A percentile compares a stretch with the other conserved stretches of the same genome.
phyloP scores from a whole-genome alignment of 64 coral and sea anemone species.

The Actinia equina region DNA sequence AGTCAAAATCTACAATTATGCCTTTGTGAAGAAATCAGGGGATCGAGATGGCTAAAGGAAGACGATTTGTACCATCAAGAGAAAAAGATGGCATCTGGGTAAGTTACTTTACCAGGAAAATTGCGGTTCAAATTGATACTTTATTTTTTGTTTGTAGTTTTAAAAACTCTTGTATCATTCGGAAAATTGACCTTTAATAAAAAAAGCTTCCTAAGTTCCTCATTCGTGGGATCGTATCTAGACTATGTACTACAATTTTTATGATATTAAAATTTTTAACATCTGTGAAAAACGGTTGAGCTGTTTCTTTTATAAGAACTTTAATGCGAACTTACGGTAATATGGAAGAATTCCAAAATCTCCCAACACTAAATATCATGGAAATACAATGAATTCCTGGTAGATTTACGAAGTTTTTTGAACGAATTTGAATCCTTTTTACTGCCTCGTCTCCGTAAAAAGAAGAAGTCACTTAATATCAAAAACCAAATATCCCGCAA shows the following conservation, averaged over 20 bases:
- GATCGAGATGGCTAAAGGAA: slow-evolving; percentile 69
- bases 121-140: not conserved
- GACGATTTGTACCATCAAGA: slow-evolving; percentile 76
- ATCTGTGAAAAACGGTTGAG: not conserved
- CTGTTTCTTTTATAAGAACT: not conserved
- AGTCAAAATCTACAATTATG: slow-evolving; percentile 8
- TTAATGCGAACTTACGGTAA: not conserved
- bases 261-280: not conserved
- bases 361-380: not conserved
- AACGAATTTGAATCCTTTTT: not conserved
- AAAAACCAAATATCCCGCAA: not conserved
- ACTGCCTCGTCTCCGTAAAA: not conserved
- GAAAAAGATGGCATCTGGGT: slow-evolving; percentile 88
- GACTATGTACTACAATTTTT: not conserved
- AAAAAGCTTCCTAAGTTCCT: not conserved
- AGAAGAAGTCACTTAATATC: not conserved
- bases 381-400: not conserved
- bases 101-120: slow-evolving; percentile 10
- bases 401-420: not conserved
- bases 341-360: slow-evolving; percentile 2
- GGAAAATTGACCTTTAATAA: too few species aligned
- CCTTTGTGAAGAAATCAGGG: not conserved
- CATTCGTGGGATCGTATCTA: not conserved
- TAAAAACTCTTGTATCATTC: not conserved
- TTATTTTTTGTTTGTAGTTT: not conserved